phyloP scores from a whole-genome alignment of 2,113 vertebrate genomes.

The Sisor rabdophorus region DNA sequence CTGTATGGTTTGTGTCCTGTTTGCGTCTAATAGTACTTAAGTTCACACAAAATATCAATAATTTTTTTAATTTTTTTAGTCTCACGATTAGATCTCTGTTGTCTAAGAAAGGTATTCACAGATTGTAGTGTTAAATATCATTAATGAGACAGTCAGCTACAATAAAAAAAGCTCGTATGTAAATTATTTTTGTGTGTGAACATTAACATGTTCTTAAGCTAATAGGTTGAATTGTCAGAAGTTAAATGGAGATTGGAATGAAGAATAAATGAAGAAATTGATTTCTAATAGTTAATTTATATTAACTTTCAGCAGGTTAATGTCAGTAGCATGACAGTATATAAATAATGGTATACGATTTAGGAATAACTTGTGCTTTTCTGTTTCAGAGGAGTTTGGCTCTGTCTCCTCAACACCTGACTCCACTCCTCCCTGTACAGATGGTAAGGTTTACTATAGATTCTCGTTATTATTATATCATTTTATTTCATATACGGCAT shows the following conservation, averaged over 20 bases:
- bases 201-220: background rate
- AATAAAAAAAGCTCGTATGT: background rate
- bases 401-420: slow-evolving; percentile 75
- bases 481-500: no score
- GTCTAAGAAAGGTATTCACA: background rate
- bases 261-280: background rate
- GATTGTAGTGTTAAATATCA: background rate
- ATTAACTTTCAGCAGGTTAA: background rate
- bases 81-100: background rate
- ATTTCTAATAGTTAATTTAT: slow-evolving; percentile 17
- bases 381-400: slow-evolving; percentile 73
- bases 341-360: background rate
- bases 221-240: no score
- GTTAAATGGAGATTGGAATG: no score
- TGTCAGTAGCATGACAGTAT: background rate
- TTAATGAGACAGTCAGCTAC: no score
- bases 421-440: slow-evolving; percentile 74
- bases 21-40: background rate
- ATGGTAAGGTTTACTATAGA: slow-evolving; percentile 58
- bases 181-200: background rate
- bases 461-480: no score
- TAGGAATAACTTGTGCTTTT: slow-evolving; percentile 26
- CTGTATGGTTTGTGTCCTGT: background rate
- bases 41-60: background rate
- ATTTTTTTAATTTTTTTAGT: background rate